phyloP scores from a whole-genome alignment of 2,113 vertebrate genomes.

The Corythaeola cristata region DNA sequence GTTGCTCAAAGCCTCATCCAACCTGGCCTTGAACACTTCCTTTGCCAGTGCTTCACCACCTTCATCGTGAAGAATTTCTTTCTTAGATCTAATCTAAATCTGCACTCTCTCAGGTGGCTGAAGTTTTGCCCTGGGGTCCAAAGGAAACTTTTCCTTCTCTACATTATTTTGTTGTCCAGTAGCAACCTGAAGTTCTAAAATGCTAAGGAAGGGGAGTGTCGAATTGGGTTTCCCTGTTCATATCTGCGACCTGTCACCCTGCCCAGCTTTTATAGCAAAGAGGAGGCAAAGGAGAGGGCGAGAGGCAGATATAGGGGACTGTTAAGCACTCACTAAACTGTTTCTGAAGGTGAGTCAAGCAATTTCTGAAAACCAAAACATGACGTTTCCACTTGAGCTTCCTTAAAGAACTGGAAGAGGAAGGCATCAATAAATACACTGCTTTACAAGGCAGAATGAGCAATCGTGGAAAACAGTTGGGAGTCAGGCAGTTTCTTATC shows the following conservation, averaged over 20 bases:
- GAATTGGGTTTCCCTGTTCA: background rate
- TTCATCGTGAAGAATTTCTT: too few relatives aligned
- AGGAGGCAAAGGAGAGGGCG: background rate
- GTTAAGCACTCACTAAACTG: background rate
- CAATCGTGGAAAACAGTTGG: background rate
- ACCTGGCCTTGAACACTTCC: too few relatives aligned
- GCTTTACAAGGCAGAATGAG: background rate
- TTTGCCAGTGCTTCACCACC: too few relatives aligned
- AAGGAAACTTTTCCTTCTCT: background rate
- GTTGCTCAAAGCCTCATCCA: too few relatives aligned
- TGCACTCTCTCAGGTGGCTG: background rate
- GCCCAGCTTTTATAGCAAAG: background rate
- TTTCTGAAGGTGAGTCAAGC: background rate
- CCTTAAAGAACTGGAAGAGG: conserved; percentile 7
- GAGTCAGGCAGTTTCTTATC: conserved; percentile 12
- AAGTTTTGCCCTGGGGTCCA: background rate
- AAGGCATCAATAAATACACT: background rate
- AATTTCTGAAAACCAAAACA: background rate
- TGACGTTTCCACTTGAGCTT: background rate
- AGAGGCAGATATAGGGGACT: background rate
- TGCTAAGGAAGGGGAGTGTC: background rate
- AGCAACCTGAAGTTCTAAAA: background rate
- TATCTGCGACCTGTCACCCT: background rate
- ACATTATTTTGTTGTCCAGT: background rate
- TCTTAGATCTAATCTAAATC: too few relatives aligned